Percentiles rank a stretch among this genome's conserved stretches.
Evolutionary conservation across 2,888 invertebrate genomes (phyloP).

Genomic region (Hypsopygia costalis): DNA sequence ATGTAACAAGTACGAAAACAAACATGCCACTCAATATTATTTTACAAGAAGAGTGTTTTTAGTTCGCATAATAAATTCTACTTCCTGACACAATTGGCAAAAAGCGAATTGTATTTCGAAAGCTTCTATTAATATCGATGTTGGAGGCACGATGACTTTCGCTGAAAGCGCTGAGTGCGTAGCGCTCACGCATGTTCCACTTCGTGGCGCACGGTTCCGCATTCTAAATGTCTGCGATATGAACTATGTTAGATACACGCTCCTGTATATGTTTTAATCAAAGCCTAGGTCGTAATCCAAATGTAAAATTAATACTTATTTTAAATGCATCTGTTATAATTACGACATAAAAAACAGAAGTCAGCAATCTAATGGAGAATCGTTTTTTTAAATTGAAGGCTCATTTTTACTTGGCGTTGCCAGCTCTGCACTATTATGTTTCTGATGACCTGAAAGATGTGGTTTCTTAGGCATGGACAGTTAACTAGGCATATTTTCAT

Average conservation of each 20-base stretch:
- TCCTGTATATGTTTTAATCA: background rate
- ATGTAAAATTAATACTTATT: too few relatives aligned
- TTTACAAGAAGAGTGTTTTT: slow-evolving; percentile 28
- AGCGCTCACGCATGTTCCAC: slow-evolving; percentile 28
- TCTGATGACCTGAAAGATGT: too few relatives aligned
- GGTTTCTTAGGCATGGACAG: too few relatives aligned
- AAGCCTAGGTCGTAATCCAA: too few relatives aligned
- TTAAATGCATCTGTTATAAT: too few relatives aligned
- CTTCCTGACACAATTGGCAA: slow-evolving; percentile 47
- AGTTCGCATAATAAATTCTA: slow-evolving; percentile 33
- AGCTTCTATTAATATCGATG: slow-evolving; percentile 38
- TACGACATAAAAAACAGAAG: too few relatives aligned
- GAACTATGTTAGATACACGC: background rate
- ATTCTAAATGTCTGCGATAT: slow-evolving; percentile 26
- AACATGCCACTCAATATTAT: slow-evolving; percentile 30
- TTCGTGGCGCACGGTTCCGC: slow-evolving; percentile 36
- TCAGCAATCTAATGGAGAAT: too few relatives aligned
- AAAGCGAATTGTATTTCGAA: slow-evolving; percentile 39
- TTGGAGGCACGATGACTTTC: slow-evolving; percentile 28
- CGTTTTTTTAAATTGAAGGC: too few relatives aligned
- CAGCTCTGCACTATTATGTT: too few relatives aligned
- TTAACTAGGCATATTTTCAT: too few relatives aligned
- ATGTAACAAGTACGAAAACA: background rate
- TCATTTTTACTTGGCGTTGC: too few relatives aligned
- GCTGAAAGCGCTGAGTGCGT: slow-evolving; percentile 31